Conservation (phyloP, 2,113 vertebrate species). For the Perca flavescens region DNA sequence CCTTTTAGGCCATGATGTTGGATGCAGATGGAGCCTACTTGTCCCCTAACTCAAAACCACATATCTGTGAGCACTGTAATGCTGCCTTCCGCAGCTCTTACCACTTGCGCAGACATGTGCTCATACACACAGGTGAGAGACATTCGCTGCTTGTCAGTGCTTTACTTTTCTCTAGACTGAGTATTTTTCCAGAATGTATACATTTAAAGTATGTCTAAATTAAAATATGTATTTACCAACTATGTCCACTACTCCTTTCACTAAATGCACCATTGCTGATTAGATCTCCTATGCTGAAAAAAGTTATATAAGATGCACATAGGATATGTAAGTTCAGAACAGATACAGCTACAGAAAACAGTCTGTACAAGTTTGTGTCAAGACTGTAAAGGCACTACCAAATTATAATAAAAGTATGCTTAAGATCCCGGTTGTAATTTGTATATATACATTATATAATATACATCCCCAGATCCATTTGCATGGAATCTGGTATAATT, state of each 20-base stretch:
- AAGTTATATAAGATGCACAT: not conserved
- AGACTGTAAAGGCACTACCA: not conserved
- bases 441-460: not conserved
- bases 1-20: slow-evolving; percentile 86
- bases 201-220: not conserved
- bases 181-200: not conserved
- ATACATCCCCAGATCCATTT: not conserved
- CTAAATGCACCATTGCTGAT: not conserved
- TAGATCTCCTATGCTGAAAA: not conserved
- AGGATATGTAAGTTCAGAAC: not conserved
- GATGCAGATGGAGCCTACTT: slow-evolving; percentile 90
- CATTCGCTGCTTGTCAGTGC: slow-evolving; percentile 56
- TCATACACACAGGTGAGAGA: slow-evolving; percentile 94
- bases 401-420: not conserved
- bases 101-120: slow-evolving; percentile 97
- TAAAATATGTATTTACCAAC: not conserved
- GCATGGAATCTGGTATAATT: not conserved
- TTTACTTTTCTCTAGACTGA: not conserved
- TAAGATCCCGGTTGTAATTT: not conserved
- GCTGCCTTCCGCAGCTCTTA: slow-evolving; percentile 99
- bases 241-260: not conserved
- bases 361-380: not conserved
- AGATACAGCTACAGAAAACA: not conserved
- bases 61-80: slow-evolving; percentile 98
- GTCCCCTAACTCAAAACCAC: slow-evolving; percentile 96